A percentile compares a stretch with the other conserved stretches of the same genome.
Conservation (phyloP, 1,140 invertebrate species). For the Notospermus geniculatus region DNA sequence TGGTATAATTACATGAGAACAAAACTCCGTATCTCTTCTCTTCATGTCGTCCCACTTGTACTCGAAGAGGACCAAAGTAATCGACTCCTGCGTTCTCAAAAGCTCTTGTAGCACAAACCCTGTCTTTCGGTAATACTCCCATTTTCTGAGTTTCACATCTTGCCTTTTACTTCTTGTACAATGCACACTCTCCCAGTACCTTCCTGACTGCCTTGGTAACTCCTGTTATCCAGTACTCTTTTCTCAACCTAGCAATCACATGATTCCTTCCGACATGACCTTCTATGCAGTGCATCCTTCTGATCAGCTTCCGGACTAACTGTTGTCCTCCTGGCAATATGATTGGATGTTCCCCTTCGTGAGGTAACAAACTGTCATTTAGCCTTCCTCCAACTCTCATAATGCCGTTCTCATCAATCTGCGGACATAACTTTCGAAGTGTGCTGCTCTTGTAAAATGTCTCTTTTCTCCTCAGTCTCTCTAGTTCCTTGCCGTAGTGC, state of each 20-base stretch:
- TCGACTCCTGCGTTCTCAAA: constrained; percentile 4
- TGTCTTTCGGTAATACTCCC: background rate
- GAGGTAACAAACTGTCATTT: constrained; percentile 8
- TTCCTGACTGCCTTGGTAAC: background rate
- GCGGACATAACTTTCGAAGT: background rate
- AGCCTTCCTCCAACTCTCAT: constrained; percentile 1
- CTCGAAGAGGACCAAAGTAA: background rate
- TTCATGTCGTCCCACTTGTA: background rate
- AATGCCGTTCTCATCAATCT: background rate
- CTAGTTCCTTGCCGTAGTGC: background rate
- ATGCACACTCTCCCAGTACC: background rate
- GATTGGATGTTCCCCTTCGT: constrained; percentile 4
- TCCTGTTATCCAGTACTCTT: constrained; percentile 1
- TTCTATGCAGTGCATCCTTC: constrained; percentile 2
- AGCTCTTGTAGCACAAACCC: background rate
- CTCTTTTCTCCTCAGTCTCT: background rate
- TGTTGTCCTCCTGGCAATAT: constrained; percentile 1
- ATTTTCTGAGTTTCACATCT: background rate
- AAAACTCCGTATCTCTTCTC: constrained; percentile 2
- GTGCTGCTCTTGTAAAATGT: background rate
- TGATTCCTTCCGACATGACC: constrained; percentile 6
- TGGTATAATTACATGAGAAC: constrained; percentile 9
- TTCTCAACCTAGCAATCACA: background rate
- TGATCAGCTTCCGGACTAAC: background rate
- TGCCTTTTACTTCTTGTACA: constrained; percentile 1